These are phyloP conservation scores for Macrosteles quadrilineatus DNA, from an alignment of 1,140 invertebrate genomes.

Conservation along the genomic window DNA sequence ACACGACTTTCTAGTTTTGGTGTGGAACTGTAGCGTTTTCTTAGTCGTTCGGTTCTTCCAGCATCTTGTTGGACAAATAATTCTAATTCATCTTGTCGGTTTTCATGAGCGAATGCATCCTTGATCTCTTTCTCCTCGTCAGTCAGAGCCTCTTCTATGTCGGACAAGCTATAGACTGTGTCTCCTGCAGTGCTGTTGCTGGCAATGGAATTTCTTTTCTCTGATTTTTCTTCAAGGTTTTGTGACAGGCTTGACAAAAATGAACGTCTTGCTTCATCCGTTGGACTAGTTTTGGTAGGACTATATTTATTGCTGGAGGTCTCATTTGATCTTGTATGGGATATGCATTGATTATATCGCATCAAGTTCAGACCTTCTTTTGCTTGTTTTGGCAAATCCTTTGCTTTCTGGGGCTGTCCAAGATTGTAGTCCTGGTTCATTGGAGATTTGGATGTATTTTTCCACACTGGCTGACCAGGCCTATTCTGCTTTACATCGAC, in stretches of 20 bases:
- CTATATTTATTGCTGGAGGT: conserved; percentile 17
- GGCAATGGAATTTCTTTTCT: conserved; percentile 54
- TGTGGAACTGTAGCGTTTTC: conserved; percentile 63
- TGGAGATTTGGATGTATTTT: conserved; percentile 34
- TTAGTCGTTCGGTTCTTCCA: conserved; percentile 74
- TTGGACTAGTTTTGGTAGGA: conserved; percentile 35
- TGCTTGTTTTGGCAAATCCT: conserved; percentile 37
- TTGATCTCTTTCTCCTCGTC: conserved; percentile 55
- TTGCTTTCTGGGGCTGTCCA: conserved; percentile 1
- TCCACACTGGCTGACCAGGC: too few species aligned
- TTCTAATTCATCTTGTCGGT: conserved; percentile 70
- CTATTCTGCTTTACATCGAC: neutral
- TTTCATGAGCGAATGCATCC: conserved; percentile 65
- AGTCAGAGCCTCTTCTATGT: conserved; percentile 62
- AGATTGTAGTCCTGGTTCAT: conserved; percentile 52
- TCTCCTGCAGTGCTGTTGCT: conserved; percentile 38
- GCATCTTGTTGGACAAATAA: conserved; percentile 83
- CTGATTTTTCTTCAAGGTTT: conserved; percentile 34
- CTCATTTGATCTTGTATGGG: conserved; percentile 33
- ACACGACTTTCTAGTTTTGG: conserved; percentile 45
- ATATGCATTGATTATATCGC: conserved; percentile 50
- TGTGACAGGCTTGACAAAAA: conserved; percentile 66
- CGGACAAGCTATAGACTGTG: conserved; percentile 64
- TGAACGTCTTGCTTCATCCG: conserved; percentile 62
- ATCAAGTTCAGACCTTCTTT: conserved; percentile 57